These are phyloP conservation scores for Ypsolopha sequella DNA, from an alignment of 2,888 invertebrate genomes.

Conservation along the genomic window DNA sequence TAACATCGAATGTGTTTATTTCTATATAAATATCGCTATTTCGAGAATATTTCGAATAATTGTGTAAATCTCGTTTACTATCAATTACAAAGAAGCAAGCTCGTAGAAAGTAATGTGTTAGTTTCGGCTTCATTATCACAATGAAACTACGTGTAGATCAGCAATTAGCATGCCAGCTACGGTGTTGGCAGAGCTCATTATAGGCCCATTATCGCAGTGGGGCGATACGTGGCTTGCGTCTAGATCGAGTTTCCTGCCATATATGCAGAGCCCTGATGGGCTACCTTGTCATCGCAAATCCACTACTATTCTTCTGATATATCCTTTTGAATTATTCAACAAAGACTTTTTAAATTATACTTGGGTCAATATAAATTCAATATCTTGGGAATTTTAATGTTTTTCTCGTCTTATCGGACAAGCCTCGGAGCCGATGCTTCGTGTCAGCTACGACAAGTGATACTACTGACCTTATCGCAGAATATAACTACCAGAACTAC, in stretches of 20 bases:
- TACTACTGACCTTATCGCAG: slow-evolving; percentile 6
- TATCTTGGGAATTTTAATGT: neutral
- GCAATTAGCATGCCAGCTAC: slow-evolving; percentile 14
- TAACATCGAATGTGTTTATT: too few species aligned
- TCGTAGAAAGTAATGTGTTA: too few species aligned
- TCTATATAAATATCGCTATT: too few species aligned
- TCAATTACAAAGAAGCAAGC: too few species aligned
- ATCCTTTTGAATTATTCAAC: slow-evolving; percentile 30
- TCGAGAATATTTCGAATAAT: too few species aligned
- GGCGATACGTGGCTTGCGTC: slow-evolving; percentile 43
- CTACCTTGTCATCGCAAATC: slow-evolving; percentile 17
- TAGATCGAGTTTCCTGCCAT: slow-evolving; percentile 18
- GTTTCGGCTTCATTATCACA: neutral
- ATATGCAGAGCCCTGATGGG: slow-evolving; percentile 21
- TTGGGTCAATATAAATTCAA: neutral
- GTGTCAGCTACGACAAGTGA: slow-evolving; percentile 14
- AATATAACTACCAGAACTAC: neutral
- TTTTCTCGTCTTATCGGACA: neutral
- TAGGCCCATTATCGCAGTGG: slow-evolving; percentile 40
- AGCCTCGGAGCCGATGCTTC: slow-evolving; percentile 4
- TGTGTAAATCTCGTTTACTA: too few species aligned
- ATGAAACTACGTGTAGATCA: slow-evolving; percentile 5
- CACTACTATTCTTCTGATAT: slow-evolving; percentile 15
- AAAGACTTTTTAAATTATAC: neutral
- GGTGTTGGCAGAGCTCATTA: slow-evolving; percentile 39